Base-by-base conservation (phyloP, 2,113 vertebrate genomes). In the Lates calcarifer region DNA sequence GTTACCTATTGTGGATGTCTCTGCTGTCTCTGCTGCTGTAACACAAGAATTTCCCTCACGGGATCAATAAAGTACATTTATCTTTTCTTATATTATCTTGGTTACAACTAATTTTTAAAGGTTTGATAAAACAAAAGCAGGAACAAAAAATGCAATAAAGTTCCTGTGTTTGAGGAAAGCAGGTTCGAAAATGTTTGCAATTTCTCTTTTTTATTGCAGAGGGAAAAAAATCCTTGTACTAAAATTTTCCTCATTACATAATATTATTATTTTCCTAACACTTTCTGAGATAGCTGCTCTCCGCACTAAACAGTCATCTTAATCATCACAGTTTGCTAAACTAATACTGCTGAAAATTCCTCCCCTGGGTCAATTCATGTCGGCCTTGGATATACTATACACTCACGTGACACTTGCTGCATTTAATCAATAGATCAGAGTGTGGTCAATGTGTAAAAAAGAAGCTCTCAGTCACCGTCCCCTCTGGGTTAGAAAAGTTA, bases 371-470 rank as follows among this genome's bases (percentile, higher is more conserved):
- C 2, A 5, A 67, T 49, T 67, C n/a, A 51, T 8, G 28, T 37
- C 35, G 14, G 26, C 22, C 33, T 43, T 53, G n/a, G 55, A 74
- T 45, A 68, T 37, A 56, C 6, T 13, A 37, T 33, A 35, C 51
- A 8, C 57, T 57, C 22, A 26, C 12, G 17, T 1, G 17, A 29
- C 75, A 66, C 69, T 41, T 41, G 28, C 17, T 14, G 13, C 51
- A 33, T 51, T 13, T 37, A 60, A 41, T 84, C 69, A 26, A 13
- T 74, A 39, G 11, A 24, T 74, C 75, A 63, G 33, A 56, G 45
- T 24, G 39, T 13, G n/a, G 28, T 74, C 39, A 74, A 41, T 28
- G 33, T 67, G 53, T 15, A 22, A 20, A 8, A 12, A 61, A 61
- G 14, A 53, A 14, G 56, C 33, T 62, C 20, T 15, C 39, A 28